Evolutionary conservation across 1,140 invertebrate genomes (phyloP).

Genomic region (Antheraea mylitta): DNA sequence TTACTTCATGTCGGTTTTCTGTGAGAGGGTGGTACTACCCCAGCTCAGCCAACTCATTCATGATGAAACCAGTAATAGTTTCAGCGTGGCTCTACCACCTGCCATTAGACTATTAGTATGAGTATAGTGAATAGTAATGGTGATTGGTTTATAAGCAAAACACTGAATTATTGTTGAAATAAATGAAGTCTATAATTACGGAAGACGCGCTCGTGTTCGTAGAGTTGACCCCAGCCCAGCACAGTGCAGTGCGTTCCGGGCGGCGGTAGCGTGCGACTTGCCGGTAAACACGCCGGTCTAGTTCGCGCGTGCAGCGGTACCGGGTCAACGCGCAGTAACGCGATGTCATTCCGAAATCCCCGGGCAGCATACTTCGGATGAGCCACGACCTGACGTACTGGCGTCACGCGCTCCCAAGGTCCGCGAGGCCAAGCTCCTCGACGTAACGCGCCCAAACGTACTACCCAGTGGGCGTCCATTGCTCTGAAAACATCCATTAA

Average conservation of each 20-base stretch:
- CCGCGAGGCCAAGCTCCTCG: slow-evolving; percentile 86
- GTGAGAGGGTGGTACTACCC: no score
- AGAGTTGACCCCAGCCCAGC: slow-evolving; percentile 90
- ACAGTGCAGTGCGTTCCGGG: slow-evolving; percentile 87
- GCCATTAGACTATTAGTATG: no score
- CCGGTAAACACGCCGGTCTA: slow-evolving; percentile 84
- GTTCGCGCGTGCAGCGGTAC: slow-evolving; percentile 70
- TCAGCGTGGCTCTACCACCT: no score
- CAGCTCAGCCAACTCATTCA: no score
- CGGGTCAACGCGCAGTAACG: slow-evolving; percentile 83
- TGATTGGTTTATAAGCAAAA: no score
- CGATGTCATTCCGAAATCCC: slow-evolving; percentile 91
- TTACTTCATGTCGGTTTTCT: no score
- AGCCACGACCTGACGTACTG: slow-evolving; percentile 82
- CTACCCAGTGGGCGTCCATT: slow-evolving; percentile 88
- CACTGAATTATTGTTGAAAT: background rate
- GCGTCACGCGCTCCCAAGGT: slow-evolving; percentile 85
- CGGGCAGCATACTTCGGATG: slow-evolving; percentile 88
- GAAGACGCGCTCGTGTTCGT: slow-evolving; percentile 88
- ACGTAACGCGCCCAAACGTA: slow-evolving; percentile 85
- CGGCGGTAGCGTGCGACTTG: slow-evolving; percentile 74
- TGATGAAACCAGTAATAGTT: no score
- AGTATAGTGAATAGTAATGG: no score
- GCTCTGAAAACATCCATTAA: slow-evolving; percentile 74
- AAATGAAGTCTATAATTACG: slow-evolving; percentile 80